Base-by-base conservation (phyloP, 2,113 vertebrate species). In the Penelope pileata region DNA sequence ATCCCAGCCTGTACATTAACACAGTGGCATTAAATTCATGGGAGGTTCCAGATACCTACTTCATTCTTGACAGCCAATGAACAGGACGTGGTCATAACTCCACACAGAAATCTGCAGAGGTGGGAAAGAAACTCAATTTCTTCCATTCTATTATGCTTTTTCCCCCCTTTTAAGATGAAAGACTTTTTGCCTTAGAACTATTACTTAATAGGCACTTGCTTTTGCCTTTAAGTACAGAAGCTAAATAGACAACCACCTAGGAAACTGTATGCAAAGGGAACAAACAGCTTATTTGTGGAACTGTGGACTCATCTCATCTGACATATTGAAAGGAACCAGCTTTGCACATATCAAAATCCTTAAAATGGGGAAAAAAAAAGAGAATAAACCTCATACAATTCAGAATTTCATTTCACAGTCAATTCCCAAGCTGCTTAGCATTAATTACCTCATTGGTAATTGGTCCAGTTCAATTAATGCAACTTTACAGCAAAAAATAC, bases 221-320 rank as follows among this genome's bases (percentile, higher is more conserved):
- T 45, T 48, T 24, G n/a, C 22, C 24, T 66, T 60, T 66, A 66
- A 47, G 72, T n/a, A 77, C 18, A 79, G 47, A 70, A 79, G 38
- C 7, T 36, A 9, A 73, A 69, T 17, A 66, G 90, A 79, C 18
- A 87, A 56, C 11, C 73, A 48, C 27, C 43, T 38, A 18, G 5
- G 38, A 62, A 58, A 68, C 69, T 2, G 22, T 6, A 62, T 0
- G 1, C 42, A 58, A 0, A 53, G 7, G 7, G 50, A 56, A 18
- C 81, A 84, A 66, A 60, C 14, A 32, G n/a, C 27, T 47, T 43
- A 40, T 45, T 29, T 59, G 30, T 48, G 26, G 10, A 14, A 29
- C 4, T 38, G 30, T 59, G 22, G 32, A 60, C 38, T 29, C 40
- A 47, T 34, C 34, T 69, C 38, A 56, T 22, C 9, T 26, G 32